Evolutionary conservation across 2,888 invertebrate species (phyloP), one percentile per base, ranked within the genome.

Genomic region (Trilocha varians): DNA sequence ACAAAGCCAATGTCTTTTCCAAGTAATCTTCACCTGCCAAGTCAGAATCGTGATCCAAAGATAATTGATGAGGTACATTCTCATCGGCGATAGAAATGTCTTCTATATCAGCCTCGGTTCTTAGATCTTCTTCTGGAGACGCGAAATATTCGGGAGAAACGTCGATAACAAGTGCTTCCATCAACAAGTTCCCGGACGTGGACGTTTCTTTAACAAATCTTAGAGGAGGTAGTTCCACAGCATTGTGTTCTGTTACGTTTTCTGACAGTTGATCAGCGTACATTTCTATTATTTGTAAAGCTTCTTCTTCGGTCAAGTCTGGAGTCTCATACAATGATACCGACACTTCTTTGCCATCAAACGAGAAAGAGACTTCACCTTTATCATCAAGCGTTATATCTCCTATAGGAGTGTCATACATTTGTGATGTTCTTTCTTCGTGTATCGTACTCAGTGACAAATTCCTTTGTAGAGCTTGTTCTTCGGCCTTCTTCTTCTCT

Each of bases 111-210:
- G 94, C 94, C 77, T 96, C 95, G 0, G 96, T 96, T 41, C 94
- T 87, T 46, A 93, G 79, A 65, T 95, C 95, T 60, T 95, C 94
- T 53, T 91, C 92, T 3, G 91, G 91, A n/a, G 91, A 87, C 0
- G 88, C 87, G 60, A 95, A 95, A 58, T 93, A 94, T 52, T 95
- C 94, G 1, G 94, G 93, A 0, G 93, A 91, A 1, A 96, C 94
- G 50, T 96, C 96, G 40, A 96, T 95, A 11, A 96, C 92, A 16
- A 96, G 93, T 0, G 96, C 96, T 78, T 96, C 96, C 94, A 96
- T 95, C 1, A 95, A 70, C 1, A 96, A 80, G 65, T 95, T 95
- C 4, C 95, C 95, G 0, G 95, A 94, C 6, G 92, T 94, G 0
- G 95, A 95, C 0, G 95, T 93, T 84, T 96, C 96, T 71, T 96